Conservation (phyloP, 1,140 invertebrate genomes). For the Caenorhabditis brenneri region DNA sequence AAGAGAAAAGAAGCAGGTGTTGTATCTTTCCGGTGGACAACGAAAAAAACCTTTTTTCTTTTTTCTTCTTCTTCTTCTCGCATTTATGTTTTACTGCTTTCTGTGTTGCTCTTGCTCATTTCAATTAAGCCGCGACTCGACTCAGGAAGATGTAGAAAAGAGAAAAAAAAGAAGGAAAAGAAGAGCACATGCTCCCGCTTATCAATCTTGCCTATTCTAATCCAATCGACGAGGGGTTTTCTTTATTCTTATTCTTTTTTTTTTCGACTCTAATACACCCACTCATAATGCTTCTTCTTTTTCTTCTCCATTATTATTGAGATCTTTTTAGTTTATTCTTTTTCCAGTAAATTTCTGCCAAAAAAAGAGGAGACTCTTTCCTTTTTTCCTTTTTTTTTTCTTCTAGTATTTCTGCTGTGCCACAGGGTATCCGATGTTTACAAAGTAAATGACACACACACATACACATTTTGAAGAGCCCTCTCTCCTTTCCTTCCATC, state of each 20-base stretch:
- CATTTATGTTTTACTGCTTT: conserved; percentile 37
- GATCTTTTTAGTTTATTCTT: conserved; percentile 23
- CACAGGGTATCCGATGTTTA: conserved; percentile 43
- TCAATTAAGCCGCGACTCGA: conserved; percentile 32
- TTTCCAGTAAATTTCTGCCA: neutral
- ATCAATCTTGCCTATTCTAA: conserved; percentile 43
- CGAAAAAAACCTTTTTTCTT: neutral
- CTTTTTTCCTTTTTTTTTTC: neutral
- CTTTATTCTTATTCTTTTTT: neutral
- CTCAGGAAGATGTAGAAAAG: neutral
- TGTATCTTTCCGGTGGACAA: conserved; percentile 33
- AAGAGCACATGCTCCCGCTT: conserved; percentile 2
- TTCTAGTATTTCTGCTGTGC: conserved; percentile 28
- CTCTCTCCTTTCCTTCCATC: neutral
- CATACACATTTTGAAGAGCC: conserved; percentile 43
- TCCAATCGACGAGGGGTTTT: neutral
- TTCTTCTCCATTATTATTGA: neutral
- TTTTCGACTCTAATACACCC: neutral
- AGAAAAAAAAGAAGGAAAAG: neutral
- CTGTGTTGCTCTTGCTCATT: conserved; percentile 38
- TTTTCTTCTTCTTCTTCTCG: neutral
- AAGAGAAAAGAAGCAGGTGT: conserved; percentile 15
- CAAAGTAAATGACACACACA: conserved; percentile 43
- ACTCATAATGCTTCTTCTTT: conserved; percentile 14
- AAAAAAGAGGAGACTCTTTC: neutral